phyloP scores from a whole-genome alignment of 2,113 vertebrate genomes.

The Uropsilus gracilis region DNA sequence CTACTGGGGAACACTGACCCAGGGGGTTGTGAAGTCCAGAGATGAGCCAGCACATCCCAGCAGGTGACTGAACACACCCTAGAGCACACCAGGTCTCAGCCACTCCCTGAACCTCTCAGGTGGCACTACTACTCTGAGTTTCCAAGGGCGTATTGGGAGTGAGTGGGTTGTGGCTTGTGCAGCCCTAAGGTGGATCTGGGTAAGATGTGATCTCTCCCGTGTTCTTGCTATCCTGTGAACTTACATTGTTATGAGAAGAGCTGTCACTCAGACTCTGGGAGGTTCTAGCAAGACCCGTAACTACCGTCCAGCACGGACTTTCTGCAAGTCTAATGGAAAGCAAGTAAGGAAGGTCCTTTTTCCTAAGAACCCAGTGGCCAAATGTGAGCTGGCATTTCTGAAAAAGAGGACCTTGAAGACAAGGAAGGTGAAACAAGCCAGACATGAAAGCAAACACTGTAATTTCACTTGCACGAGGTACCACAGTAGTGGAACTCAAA shows the following conservation, averaged over 20 bases:
- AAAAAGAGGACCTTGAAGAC: not conserved
- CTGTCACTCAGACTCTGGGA: not conserved
- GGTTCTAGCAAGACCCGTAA: not conserved
- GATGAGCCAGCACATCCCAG: not conserved
- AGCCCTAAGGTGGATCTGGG: not conserved
- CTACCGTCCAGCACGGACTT: not conserved
- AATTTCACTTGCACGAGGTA: not conserved
- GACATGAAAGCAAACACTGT: not conserved
- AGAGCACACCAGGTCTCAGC: fast-evolving
- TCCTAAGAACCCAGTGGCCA: not conserved
- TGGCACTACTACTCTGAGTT: not conserved
- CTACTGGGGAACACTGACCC: not conserved
- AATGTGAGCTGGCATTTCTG: not conserved
- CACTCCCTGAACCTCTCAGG: fast-evolving
- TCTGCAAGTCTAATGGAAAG: not conserved
- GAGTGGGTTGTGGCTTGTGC: not conserved
- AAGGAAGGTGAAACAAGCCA: not conserved
- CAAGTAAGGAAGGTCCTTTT: not conserved
- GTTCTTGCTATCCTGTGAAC: not conserved
- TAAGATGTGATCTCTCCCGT: not conserved
- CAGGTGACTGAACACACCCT: fast-evolving
- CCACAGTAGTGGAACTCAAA: fast-evolving
- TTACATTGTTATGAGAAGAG: not conserved
- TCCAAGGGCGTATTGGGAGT: not conserved
- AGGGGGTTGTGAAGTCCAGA: not conserved